Percentiles rank a stretch among this genome's conserved stretches.
Evolutionary conservation across 2,797 vertebrate species (phyloP).

Genomic region (Bryconaethiops microstoma): DNA sequence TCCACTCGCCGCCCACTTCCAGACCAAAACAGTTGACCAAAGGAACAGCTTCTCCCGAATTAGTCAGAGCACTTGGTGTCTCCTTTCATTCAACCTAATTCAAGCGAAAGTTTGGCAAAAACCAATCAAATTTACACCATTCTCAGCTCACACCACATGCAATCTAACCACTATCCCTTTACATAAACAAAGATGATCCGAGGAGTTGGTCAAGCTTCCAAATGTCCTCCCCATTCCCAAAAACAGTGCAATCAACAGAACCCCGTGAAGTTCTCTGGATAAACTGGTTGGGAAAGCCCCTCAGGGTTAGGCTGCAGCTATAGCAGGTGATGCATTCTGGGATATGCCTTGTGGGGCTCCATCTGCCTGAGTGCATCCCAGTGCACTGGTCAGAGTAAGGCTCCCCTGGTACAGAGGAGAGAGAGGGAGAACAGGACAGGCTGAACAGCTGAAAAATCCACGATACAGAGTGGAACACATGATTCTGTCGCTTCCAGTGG

Average conservation of each 20-base stretch:
- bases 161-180: too few relatives aligned
- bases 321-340: slow-evolving; percentile 51
- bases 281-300: slow-evolving; percentile 26
- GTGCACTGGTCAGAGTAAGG: slow-evolving; percentile 36
- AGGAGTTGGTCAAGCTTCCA: background rate
- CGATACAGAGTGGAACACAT: background rate
- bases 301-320: slow-evolving; percentile 22
- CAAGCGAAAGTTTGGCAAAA: background rate
- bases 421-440: background rate
- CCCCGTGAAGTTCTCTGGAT: slow-evolving; percentile 13
- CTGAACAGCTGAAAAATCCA: background rate
- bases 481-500: background rate
- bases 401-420: slow-evolving; percentile 24
- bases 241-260: slow-evolving; percentile 12
- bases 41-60: slow-evolving; percentile 38
- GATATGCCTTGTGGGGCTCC: slow-evolving; percentile 44
- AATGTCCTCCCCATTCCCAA: background rate
- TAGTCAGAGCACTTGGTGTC: slow-evolving; percentile 27
- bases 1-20: slow-evolving; percentile 45
- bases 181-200: slow-evolving; percentile 15
- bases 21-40: slow-evolving; percentile 44
- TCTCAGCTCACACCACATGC: background rate
- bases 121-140: background rate
- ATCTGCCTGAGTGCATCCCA: slow-evolving; percentile 39
- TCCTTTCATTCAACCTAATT: slow-evolving; percentile 21